Base-by-base conservation (phyloP, 2,797 vertebrate species). In the Darevskia nairensis region DNA sequence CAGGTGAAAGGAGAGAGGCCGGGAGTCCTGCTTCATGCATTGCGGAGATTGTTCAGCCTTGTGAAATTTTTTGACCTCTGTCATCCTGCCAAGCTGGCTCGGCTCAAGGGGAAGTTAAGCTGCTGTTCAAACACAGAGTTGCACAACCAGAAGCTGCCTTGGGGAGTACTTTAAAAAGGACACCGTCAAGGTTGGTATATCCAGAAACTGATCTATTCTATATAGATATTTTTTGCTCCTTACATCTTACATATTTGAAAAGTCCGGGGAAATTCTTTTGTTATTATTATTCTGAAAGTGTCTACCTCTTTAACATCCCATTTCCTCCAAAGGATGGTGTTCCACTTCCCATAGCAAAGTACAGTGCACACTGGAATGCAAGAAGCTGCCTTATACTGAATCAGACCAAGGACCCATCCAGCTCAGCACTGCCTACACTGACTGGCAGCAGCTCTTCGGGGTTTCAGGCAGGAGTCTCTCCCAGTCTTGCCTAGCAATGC, bases 11-110 rank as follows among this genome's bases (percentile, higher is more conserved):
- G 83, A 91, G 76, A 86, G 86, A 50, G 27, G 82, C 71, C 64
- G 74, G 84, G 87, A 66, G 78, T 66, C 88, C 81, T 83, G 80
- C 91, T n/a, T 91, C 87, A 23, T 35, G 88, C 86, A 93, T 89
- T 79, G 88, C 90, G 94, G 95, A 95, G 95, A 96, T 95, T 95
- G 95, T 95, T 96, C 96, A 94, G 95, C 96, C 92, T 27, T 95
- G 94, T 94, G 96, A 93, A 95, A 95, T 95, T 92, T 88, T 93
- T 88, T 97, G 96, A 96, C 96, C 96, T 96, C 96, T 96, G 96
- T 91, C 95, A 94, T 91, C 91, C 89, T 94, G 96, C 96, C 94
- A 93, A 79, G 88, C 75, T 90, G 91, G 71, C 90, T 80, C 91
- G 92, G 91, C 95, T 90, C 88, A 3, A 0, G 91, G 92, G 93